Percentiles rank a stretch among this genome's conserved stretches.
These are phyloP conservation scores for Tryphoninae sp. DNA, from an alignment of 2,888 invertebrate genomes.

Conservation along the genomic window DNA sequence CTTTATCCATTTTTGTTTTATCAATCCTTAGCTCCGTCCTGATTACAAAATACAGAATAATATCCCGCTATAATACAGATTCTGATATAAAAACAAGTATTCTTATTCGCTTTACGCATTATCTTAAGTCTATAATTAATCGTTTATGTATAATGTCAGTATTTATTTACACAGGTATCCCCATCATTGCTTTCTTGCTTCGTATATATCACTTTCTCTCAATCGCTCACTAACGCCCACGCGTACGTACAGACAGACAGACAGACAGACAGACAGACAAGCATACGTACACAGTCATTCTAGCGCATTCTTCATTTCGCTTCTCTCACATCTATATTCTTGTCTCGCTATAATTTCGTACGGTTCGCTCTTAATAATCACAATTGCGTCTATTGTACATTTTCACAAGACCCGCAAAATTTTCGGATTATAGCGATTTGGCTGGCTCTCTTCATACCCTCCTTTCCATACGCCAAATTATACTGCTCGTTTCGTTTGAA, in stretches of 20 bases:
- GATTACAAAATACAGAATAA: conserved; percentile 81
- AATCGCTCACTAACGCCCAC: conserved; percentile 38
- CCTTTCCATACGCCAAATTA: conserved; percentile 22
- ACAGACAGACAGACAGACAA: not conserved
- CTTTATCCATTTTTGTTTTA: conserved; percentile 51
- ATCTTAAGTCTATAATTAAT: conserved; percentile 63
- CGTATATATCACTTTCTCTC: conserved; percentile 62
- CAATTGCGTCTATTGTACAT: conserved; percentile 80
- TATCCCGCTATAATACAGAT: conserved; percentile 80
- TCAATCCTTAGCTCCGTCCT: conserved; percentile 71
- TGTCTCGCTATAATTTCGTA: conserved; percentile 66
- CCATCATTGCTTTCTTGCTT: conserved; percentile 62
- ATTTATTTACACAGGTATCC: conserved; percentile 78
- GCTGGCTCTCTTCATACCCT: conserved; percentile 56
- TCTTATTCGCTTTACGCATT: conserved; percentile 76
- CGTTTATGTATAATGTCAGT: conserved; percentile 70
- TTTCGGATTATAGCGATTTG: conserved; percentile 71
- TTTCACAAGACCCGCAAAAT: conserved; percentile 74
- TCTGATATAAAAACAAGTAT: conserved; percentile 80
- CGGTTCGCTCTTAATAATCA: conserved; percentile 74
- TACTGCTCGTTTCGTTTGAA: conserved; percentile 42
- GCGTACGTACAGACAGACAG: conserved; percentile 18
- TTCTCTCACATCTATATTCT: conserved; percentile 45
- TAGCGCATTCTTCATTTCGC: not conserved
- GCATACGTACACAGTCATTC: conserved; percentile 30